phyloP scores from a whole-genome alignment of 2,888 invertebrate genomes.

The Urechis unicinctus region DNA sequence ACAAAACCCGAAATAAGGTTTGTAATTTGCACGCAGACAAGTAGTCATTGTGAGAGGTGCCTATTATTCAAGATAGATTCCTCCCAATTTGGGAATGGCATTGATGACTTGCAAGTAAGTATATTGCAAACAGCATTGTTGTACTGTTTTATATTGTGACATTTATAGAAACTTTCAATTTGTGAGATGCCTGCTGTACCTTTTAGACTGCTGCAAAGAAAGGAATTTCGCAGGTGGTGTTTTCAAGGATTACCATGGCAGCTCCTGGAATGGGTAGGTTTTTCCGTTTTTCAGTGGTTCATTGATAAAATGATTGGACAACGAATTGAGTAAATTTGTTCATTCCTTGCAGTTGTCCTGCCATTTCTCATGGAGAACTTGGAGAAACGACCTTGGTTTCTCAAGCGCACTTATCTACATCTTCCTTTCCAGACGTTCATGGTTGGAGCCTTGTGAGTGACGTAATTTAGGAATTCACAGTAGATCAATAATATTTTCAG shows the following conservation, averaged over 20 bases:
- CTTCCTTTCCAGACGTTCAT: constrained; percentile 69
- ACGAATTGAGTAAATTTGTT: background rate
- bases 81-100: too few relatives aligned
- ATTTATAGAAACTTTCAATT: too few relatives aligned
- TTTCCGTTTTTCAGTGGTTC: too few relatives aligned
- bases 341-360: constrained; percentile 29
- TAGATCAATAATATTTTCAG: background rate
- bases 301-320: background rate
- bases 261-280: constrained; percentile 64
- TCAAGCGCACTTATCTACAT: constrained; percentile 61
- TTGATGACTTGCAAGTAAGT: too few relatives aligned
- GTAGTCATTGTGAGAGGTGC: too few relatives aligned
- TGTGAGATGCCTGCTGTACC: too few relatives aligned
- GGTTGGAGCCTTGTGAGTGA: constrained; percentile 53
- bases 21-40: too few relatives aligned
- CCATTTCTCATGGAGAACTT: constrained; percentile 46
- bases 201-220: constrained; percentile 64
- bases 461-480: constrained; percentile 1
- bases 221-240: constrained; percentile 83
- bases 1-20: background rate
- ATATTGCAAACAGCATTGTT: too few relatives aligned
- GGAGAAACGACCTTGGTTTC: constrained; percentile 37
- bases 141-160: too few relatives aligned
- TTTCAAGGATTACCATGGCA: constrained; percentile 87
- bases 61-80: too few relatives aligned